Evolutionary conservation across 2,888 invertebrate genomes (phyloP), one percentile per base, ranked within the genome.

Genomic region (Aphidius colemani): DNA sequence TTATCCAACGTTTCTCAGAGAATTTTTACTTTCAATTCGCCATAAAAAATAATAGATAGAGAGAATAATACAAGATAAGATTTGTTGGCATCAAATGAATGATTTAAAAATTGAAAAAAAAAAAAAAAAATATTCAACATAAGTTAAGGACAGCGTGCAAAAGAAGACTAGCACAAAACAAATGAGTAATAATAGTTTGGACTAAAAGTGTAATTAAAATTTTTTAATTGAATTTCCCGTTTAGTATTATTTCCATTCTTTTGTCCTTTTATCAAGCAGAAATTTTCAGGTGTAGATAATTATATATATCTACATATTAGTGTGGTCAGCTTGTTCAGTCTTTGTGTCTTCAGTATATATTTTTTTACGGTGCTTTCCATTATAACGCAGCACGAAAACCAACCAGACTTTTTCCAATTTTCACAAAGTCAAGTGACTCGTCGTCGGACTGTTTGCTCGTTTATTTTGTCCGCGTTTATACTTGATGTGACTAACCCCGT

Each of bases 151-250:
- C 57, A 46, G 7, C 59, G 63, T 18, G 13, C 13, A 18, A 18
- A 18, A 53, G 49, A 44, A 50, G 59, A 64, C 44, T 61, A 58
- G 51, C 41, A 55, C 11, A 41, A 44, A 62, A 44, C 41, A 50
- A 61, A 63, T 55, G 63, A 61, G 53, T 51, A 60, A 59, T 63
- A 57, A 48, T 63, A 62, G 65, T 41, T 66, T 62, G 67, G 65
- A 69, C 66, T 71, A 72, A 74, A 74, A 74, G 73, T 69, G 76
- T 74, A 80, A 80, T 80, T 80, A 80, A 78, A 79, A 80, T 72
- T 79, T 30, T 78, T 78, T 74, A 77, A 78, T 78, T 76, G 73
- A 76, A 74, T 67, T 71, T 70, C 64, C 73, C 72, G 68, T 66
- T 66, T 62, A 40, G 62, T 49, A 48, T 59, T 67, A 65, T 66